These are phyloP conservation scores for Eupithecia inturbata DNA, from an alignment of 2,888 invertebrate species.

Conservation along the genomic window DNA sequence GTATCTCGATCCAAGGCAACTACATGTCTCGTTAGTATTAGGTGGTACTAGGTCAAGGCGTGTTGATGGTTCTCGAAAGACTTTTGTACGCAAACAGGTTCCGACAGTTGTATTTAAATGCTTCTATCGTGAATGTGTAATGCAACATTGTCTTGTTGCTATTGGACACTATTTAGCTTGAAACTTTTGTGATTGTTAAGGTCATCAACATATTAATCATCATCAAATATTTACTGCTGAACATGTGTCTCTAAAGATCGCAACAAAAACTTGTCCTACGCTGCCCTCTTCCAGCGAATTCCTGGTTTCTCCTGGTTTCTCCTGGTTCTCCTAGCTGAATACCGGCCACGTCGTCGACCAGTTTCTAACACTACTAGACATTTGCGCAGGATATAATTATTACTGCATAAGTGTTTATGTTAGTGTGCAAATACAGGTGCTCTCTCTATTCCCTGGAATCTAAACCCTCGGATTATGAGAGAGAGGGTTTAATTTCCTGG, in stretches of 20 bases:
- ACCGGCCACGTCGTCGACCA: no score
- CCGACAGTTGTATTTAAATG: constrained; percentile 23
- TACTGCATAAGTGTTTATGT: no score
- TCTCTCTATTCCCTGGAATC: not conserved
- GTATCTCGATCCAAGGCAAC: constrained; percentile 39
- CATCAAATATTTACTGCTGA: not conserved
- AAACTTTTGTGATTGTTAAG: not conserved
- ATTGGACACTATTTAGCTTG: not conserved
- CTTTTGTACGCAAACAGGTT: constrained; percentile 61
- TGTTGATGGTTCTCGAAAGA: constrained; percentile 63
- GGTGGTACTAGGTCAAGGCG: constrained; percentile 59
- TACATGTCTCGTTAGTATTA: constrained; percentile 30
- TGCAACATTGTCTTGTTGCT: constrained; percentile 6
- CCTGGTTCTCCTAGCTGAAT: no score
- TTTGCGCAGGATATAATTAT: no score
- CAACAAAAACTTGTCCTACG: not conserved
- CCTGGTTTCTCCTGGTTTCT: not conserved
- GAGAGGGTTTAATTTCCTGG: not conserved
- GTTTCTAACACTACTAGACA: no score
- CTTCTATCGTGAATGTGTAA: constrained; percentile 27
- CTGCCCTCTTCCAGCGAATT: not conserved
- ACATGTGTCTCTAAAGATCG: not conserved
- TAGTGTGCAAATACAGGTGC: no score
- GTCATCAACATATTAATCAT: not conserved
- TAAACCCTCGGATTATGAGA: not conserved